These are phyloP conservation scores for Palythoa heliodiscus DNA, from an alignment of 92 coral and sea anemone species.

Conservation along the genomic window DNA sequence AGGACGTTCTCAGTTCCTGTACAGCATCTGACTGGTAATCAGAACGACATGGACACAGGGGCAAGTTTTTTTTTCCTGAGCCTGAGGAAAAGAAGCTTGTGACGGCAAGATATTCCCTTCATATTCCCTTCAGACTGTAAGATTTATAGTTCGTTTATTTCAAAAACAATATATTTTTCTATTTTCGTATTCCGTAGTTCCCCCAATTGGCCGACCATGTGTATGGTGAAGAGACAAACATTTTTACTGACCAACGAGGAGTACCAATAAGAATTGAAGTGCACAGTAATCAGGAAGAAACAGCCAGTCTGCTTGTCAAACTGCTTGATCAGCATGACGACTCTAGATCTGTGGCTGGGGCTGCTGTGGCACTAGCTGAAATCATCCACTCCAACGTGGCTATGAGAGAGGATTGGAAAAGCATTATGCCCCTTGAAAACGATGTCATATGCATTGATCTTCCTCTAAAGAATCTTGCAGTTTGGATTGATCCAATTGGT, in stretches of 20 bases:
- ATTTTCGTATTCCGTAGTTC: conserved; percentile 27
- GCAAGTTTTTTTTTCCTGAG: too few species aligned
- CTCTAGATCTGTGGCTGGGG: neutral
- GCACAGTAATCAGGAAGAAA: conserved; percentile 25
- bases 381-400: conserved; percentile 58
- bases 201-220: conserved; percentile 63
- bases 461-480: conserved; percentile 56
- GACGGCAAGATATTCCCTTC: too few species aligned
- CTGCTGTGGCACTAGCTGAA: conserved; percentile 61
- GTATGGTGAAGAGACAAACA: conserved; percentile 74
- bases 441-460: conserved; percentile 44
- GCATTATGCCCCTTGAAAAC: neutral
- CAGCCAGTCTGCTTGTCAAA: conserved; percentile 46
- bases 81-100: too few species aligned
- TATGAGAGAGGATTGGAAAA: conserved; percentile 6
- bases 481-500: conserved; percentile 89
- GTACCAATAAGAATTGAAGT: conserved; percentile 57
- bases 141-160: too few species aligned
- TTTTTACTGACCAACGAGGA: conserved; percentile 62
- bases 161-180: neutral
- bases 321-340: conserved; percentile 52
- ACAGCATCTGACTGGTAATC: too few species aligned
- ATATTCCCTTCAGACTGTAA: too few species aligned
- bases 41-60: too few species aligned
- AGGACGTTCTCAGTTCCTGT: too few species aligned